Evolutionary conservation across 1,140 invertebrate species (phyloP).

Genomic region (Acromyrmex echinatior): DNA sequence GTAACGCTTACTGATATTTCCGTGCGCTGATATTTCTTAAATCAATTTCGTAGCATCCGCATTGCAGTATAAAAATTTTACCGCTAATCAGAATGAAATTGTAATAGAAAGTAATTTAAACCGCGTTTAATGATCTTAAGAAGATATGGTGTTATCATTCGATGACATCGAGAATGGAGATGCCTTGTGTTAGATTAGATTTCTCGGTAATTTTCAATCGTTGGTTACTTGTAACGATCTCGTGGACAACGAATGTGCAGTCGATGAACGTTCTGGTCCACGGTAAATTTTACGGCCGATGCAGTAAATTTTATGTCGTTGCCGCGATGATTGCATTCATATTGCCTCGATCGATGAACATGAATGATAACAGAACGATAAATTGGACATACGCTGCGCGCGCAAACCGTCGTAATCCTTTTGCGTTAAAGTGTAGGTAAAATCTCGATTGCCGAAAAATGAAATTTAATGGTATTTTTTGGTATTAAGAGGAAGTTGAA

Average conservation of each 20-base stretch:
- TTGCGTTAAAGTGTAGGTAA: slow-evolving; percentile 32
- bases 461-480: not conserved
- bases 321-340: slow-evolving; percentile 54
- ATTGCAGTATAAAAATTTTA: slow-evolving; percentile 31
- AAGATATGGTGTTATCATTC: not conserved
- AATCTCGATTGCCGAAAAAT: slow-evolving; percentile 21
- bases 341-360: slow-evolving; percentile 41
- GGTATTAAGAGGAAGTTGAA: not conserved
- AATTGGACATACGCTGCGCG: slow-evolving; percentile 37
- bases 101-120: not conserved
- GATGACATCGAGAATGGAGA: not conserved
- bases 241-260: slow-evolving; percentile 18
- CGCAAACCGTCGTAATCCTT: not conserved
- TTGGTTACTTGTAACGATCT: slow-evolving; percentile 25
- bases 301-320: slow-evolving; percentile 54
- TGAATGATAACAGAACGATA: slow-evolving; percentile 59
- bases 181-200: not conserved
- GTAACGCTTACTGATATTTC: slow-evolving; percentile 65
- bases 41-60: slow-evolving; percentile 45
- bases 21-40: slow-evolving; percentile 67
- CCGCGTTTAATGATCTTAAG: not conserved
- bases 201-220: not conserved
- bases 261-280: slow-evolving; percentile 7
- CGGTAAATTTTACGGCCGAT: slow-evolving; percentile 39
- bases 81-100: not conserved